phyloP scores from a whole-genome alignment of 2,888 invertebrate species.

The Digitonthophagus gazella region DNA sequence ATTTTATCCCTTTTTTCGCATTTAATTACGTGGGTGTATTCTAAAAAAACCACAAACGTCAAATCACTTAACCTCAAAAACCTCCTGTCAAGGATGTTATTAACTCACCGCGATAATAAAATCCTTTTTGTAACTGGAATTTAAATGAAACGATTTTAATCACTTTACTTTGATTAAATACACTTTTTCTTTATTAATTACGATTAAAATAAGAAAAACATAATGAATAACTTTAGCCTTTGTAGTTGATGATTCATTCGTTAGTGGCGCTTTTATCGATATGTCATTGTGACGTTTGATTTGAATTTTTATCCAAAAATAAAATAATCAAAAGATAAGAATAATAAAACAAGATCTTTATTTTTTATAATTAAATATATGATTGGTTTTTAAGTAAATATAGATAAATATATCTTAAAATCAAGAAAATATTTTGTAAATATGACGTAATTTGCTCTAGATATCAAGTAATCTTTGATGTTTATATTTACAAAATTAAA shows the following conservation, averaged over 20 bases:
- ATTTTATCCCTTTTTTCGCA: conserved; percentile 40
- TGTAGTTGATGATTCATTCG: conserved; percentile 9
- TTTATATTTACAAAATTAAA: too few species aligned
- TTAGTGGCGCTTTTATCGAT: conserved; percentile 1
- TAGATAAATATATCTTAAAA: too few species aligned
- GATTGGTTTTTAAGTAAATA: not conserved
- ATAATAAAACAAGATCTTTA: not conserved
- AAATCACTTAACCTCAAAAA: not conserved
- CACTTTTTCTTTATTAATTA: not conserved
- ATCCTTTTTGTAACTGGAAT: too few species aligned
- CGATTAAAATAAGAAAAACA: conserved; percentile 6
- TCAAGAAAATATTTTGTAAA: not conserved
- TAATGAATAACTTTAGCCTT: not conserved
- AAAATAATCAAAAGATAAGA: not conserved
- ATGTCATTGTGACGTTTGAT: not conserved
- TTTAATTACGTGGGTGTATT: conserved; percentile 3
- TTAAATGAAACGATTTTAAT: too few species aligned
- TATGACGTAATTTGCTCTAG: not conserved
- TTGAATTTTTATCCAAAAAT: too few species aligned
- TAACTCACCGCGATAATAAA: not conserved
- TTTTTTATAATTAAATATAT: not conserved
- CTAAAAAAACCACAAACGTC: not conserved
- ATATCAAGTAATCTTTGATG: too few species aligned
- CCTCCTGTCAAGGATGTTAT: not conserved
- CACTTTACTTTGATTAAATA: too few species aligned